Evolutionary conservation across 2,113 vertebrate genomes (phyloP).

Genomic region (Channa argus): DNA sequence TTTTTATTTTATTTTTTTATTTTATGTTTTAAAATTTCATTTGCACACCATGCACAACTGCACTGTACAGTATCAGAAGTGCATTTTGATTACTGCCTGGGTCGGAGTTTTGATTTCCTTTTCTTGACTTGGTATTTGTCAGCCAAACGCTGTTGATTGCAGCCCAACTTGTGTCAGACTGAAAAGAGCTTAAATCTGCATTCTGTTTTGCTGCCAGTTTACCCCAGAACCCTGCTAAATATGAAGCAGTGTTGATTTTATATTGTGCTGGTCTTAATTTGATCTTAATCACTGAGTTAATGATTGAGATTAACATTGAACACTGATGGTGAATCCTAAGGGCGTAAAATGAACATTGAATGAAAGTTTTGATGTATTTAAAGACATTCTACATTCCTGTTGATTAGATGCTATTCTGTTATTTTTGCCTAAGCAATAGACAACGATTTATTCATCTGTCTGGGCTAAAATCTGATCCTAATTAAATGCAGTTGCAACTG

Average conservation of each 20-base stretch:
- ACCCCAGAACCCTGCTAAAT: constrained; percentile 7
- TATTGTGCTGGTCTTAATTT: constrained; percentile 47
- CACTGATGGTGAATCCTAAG: constrained; percentile 48
- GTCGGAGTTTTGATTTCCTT: constrained; percentile 1
- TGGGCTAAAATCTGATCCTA: constrained; percentile 39
- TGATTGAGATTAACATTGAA: constrained; percentile 56
- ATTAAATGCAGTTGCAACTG: constrained; percentile 58
- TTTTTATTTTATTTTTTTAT: background rate
- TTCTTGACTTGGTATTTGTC: constrained; percentile 8
- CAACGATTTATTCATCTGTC: constrained; percentile 42
- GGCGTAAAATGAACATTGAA: constrained; percentile 44
- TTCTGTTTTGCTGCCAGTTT: constrained; percentile 19
- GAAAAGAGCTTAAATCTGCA: background rate
- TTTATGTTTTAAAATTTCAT: background rate
- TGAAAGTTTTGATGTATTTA: constrained; percentile 43
- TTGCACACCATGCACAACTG: background rate
- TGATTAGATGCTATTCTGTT: constrained; percentile 51
- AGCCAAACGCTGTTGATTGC: background rate
- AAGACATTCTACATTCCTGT: constrained; percentile 30
- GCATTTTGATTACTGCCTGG: background rate
- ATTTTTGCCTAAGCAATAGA: constrained; percentile 44
- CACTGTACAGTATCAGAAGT: background rate
- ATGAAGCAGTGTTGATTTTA: constrained; percentile 39
- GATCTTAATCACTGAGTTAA: constrained; percentile 47
- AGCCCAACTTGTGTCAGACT: background rate